Evolutionary conservation across 2,888 invertebrate genomes (phyloP), one percentile per base, ranked within the genome.

Genomic region (Isotomurus palustris): DNA sequence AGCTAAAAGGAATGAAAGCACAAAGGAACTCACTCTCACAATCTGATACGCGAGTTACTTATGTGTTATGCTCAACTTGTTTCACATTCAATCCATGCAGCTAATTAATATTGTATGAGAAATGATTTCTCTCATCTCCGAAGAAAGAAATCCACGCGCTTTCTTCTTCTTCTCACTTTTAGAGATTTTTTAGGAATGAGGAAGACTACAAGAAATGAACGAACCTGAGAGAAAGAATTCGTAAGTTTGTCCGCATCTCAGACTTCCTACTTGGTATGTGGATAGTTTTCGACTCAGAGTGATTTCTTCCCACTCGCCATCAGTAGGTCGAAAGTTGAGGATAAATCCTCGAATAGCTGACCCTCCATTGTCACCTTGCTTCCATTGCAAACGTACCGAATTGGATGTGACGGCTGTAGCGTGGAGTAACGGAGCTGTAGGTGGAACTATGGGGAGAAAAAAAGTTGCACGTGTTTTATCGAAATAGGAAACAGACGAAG

Each of bases 281-380:
- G 67, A 71, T 3, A 74, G 68, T 2, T 79, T 76, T 1, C 79
- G 74, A 60, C 80, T 80, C 43, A 81, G 71, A 64, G 76, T 74
- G 12, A 80, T 73, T 68, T 81, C 80, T 56, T 79, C 79, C 81
- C 81, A 81, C 45, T 80, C 80, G n/a, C 75, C 78, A 60, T 82
- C 82, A 63, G 79, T 79, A 3, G 76, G 76, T 27, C 80, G 77
- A 71, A 76, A 81, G 45, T 79, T 78, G 32, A 82, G 70, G 21
- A 78, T 75, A 66, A 78, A 82, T n/a, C 79, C 80, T 53, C 77
- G 76, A 28, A 82, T 73, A 5, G 79, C 77, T 0, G 81, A 76
- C 14, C 81, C 81, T 0, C 81, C 81, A 53, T 76, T 78, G 71
- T 81, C 81, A 47, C 78, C 79, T 66, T 76, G 76, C 62, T 77